These are phyloP conservation scores for Cardiocondyla obscurior DNA, from an alignment of 1,140 invertebrate genomes.

Conservation along the genomic window DNA sequence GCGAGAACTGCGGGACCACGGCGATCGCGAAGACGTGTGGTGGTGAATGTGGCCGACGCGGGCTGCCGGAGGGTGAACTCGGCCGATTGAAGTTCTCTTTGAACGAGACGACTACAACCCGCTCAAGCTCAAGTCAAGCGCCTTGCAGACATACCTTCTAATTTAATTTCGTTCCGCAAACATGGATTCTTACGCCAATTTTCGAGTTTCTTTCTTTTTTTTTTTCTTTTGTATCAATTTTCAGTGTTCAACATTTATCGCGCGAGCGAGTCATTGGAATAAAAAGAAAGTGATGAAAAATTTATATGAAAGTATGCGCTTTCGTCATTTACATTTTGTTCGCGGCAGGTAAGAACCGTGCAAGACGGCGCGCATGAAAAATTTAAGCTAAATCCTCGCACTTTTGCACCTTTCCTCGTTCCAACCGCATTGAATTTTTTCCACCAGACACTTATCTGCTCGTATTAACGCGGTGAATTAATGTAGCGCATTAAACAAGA, in stretches of 20 bases:
- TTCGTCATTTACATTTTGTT: slow-evolving; percentile 13
- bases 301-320: slow-evolving; percentile 2
- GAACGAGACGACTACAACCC: slow-evolving; percentile 19
- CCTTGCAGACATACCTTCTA: slow-evolving; percentile 59
- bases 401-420: not conserved
- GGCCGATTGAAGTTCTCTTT: slow-evolving; percentile 49
- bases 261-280: not conserved
- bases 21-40: slow-evolving; percentile 35
- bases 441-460: not conserved
- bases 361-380: not conserved
- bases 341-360: not conserved
- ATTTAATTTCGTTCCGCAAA: slow-evolving; percentile 6
- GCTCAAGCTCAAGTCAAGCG: slow-evolving; percentile 50
- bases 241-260: not conserved
- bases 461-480: slow-evolving; percentile 10
- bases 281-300: not conserved
- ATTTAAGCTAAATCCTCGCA: not conserved
- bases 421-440: not conserved
- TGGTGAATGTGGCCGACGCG: slow-evolving; percentile 19
- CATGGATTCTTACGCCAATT: not conserved
- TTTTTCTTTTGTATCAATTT: slow-evolving; percentile 49
- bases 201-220: no score
- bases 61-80: slow-evolving; percentile 27
- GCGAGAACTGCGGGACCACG: slow-evolving; percentile 30
- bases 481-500: slow-evolving; percentile 8